A percentile compares a stretch with the other conserved stretches of the same genome.
phyloP scores from a whole-genome alignment of 2,113 vertebrate species.

The Phalacrocorax brasilianus region DNA sequence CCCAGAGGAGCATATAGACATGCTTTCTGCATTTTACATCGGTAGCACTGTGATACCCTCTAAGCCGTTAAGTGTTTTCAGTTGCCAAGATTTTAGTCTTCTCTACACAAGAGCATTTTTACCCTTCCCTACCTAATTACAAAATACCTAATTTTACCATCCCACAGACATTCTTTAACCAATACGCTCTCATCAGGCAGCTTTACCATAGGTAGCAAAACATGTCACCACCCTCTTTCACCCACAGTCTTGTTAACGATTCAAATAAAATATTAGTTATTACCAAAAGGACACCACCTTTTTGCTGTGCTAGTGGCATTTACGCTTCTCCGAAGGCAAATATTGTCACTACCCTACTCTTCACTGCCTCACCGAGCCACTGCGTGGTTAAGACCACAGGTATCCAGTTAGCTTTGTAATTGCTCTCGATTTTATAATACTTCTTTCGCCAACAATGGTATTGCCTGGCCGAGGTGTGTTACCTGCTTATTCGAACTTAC shows the following conservation, averaged over 20 bases:
- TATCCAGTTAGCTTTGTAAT: accelerated
- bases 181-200: neutral
- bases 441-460: accelerated
- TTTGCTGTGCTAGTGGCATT: neutral
- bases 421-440: accelerated
- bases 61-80: accelerated
- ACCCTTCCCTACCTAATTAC: neutral
- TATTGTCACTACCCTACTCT: neutral
- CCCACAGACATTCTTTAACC: neutral
- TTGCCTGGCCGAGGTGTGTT: neutral
- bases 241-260: neutral
- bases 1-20: neutral
- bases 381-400: neutral
- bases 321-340: neutral
- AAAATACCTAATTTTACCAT: neutral
- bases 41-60: neutral
- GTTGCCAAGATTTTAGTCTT: neutral
- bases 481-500: neutral
- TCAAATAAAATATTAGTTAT: neutral
- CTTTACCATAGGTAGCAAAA: neutral
- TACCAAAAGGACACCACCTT: neutral
- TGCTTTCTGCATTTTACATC: neutral
- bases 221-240: accelerated
- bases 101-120: neutral
- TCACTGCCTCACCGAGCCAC: neutral